A percentile compares a stretch with the other conserved stretches of the same genome.
These are phyloP conservation scores for Aurelia coerulea DNA, from an alignment of 30 jellyfish, hydroid and myxozoan genomes.

Conservation along the genomic window DNA sequence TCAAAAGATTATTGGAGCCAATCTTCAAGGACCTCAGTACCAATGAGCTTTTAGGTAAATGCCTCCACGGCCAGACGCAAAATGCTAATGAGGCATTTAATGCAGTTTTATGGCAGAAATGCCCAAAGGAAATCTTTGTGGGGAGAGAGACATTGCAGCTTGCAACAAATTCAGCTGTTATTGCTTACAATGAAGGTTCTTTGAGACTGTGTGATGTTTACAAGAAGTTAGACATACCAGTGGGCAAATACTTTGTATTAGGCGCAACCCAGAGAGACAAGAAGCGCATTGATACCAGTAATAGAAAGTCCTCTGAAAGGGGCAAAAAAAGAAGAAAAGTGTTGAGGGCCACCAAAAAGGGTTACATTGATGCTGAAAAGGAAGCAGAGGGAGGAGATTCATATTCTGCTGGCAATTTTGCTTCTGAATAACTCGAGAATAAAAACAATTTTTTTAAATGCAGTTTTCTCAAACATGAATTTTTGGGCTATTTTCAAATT, in stretches of 20 bases:
- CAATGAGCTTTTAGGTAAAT: slow-evolving; percentile 19
- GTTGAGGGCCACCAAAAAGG: no score
- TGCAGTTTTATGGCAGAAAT: slow-evolving; percentile 49
- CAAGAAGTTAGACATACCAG: neutral
- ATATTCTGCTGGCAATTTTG: no score
- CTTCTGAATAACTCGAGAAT: no score
- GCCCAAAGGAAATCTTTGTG: slow-evolving; percentile 51
- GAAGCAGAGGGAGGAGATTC: no score
- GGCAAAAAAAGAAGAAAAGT: no score
- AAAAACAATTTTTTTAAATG: no score
- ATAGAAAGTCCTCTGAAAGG: no score
- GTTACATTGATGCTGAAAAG: no score
- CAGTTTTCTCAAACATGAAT: no score
- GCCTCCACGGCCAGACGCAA: slow-evolving; percentile 57
- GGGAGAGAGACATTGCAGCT: slow-evolving; percentile 33
- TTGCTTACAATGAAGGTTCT: neutral
- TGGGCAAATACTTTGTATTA: neutral
- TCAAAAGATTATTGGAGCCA: slow-evolving; percentile 8
- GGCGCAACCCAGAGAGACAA: neutral
- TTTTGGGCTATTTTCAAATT: no score
- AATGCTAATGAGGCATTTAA: slow-evolving; percentile 38
- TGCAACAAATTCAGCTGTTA: slow-evolving; percentile 10
- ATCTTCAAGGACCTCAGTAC: slow-evolving; percentile 25
- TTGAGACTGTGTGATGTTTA: neutral
- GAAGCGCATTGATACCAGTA: neutral